These are phyloP conservation scores for Hypolimnas misippus DNA, from an alignment of 2,888 invertebrate species.

Conservation along the genomic window DNA sequence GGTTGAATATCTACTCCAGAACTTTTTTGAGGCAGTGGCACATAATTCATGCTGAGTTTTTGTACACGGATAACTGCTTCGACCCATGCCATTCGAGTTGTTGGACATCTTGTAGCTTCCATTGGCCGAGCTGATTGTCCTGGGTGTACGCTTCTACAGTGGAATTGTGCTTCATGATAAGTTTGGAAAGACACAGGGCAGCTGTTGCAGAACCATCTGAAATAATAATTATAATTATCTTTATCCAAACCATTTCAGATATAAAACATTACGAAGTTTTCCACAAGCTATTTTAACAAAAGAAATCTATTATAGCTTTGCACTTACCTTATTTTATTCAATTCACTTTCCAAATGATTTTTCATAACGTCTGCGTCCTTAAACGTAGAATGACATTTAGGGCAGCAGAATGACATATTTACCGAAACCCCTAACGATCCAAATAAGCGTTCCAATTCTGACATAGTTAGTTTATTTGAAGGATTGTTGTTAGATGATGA, in stretches of 20 bases:
- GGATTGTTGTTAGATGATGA: background rate
- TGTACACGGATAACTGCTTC: constrained; percentile 55
- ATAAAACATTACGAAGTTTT: constrained; percentile 7
- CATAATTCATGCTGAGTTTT: constrained; percentile 49
- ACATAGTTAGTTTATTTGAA: constrained; percentile 34
- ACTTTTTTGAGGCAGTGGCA: constrained; percentile 7
- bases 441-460: constrained; percentile 60
- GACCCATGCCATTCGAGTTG: constrained; percentile 61
- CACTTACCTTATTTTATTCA: constrained; percentile 70
- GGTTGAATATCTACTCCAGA: background rate
- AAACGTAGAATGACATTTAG: constrained; percentile 58
- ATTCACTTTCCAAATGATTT: constrained; percentile 69
- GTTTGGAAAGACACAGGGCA: constrained; percentile 62
- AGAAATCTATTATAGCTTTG: background rate
- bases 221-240: constrained; percentile 7
- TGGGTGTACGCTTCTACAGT: constrained; percentile 61
- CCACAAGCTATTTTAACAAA: background rate
- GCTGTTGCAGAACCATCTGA: constrained; percentile 71
- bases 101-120: constrained; percentile 60
- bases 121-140: constrained; percentile 53
- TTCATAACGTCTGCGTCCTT: constrained; percentile 60
- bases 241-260: background rate
- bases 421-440: constrained; percentile 60
- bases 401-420: constrained; percentile 58
- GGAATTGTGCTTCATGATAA: constrained; percentile 74